Evolutionary conservation across 23 tunicate species (phyloP), one percentile per base, ranked within the genome.

Genomic region (Halocynthia aurantium): DNA sequence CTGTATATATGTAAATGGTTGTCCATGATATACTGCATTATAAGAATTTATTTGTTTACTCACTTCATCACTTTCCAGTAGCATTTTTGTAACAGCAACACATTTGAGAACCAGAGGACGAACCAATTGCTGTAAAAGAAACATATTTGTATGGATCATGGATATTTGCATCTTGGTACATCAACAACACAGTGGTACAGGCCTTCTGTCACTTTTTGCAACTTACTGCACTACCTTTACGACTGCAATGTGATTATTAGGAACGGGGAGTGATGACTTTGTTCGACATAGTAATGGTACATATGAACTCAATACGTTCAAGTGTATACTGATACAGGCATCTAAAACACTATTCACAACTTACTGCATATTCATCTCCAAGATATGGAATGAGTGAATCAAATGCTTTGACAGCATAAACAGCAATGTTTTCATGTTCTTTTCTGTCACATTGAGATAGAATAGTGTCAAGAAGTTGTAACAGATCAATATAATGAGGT

Each of bases 351-450:
- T 31, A 31, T 31, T 31, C 44, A 13, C 11, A 8, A 81, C 87
- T 77, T 79, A 86, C 98, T 22, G 75, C 82, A 18, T 91, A 85
- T 13, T 91, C 97, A 77, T 82, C 87, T 17, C 97, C 97, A 8
- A 91, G 67, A 74, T 53, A 91, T 21, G 97, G 97, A 19, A 91
- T 72, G 51, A 91, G 56, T 8, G 79, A 78, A 67, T 91, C 88
- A 56, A 91, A 91, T n/a, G 90, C 90, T 65, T 85, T 71, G 49
- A 91, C 91, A 56, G 87, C 77, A 66, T 73, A 81, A 17, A 56
- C 69, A 31, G 84, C 84, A 53, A 84, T 50, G 51, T 85, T 78
- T 7, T 55, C 69, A n/a, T 56, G 52, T 22, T 49, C 40, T 10
- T 75, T 54, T 57, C 49, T 10, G 61, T 55, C 78, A 31, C 44